Percentiles rank a stretch among this genome's conserved stretches.
These are phyloP conservation scores for Patella ulyssiponensis DNA, from an alignment of 2,888 invertebrate species.

Conservation along the genomic window DNA sequence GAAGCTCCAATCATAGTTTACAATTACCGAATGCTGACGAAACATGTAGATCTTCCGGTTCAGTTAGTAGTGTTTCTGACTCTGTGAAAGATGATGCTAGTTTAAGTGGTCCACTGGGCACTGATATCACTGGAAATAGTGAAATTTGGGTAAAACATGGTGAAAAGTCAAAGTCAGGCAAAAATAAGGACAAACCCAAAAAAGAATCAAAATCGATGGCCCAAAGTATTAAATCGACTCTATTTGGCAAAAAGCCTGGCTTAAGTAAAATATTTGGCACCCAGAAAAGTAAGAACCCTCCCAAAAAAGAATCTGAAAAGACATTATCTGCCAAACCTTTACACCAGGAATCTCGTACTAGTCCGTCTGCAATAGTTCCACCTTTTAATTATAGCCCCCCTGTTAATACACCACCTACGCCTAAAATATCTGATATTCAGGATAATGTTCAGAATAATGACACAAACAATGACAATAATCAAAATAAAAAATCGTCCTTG, in stretches of 20 bases:
- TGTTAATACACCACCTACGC: constrained; percentile 23
- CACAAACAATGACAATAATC: constrained; percentile 8
- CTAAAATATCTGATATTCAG: not conserved
- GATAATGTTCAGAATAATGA: not conserved
- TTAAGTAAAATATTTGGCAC: constrained; percentile 24
- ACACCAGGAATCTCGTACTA: constrained; percentile 27
- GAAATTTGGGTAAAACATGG: constrained; percentile 36
- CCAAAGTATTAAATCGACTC: constrained; percentile 33
- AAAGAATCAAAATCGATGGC: constrained; percentile 25
- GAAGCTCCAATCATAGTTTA: constrained; percentile 43
- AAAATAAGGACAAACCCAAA: constrained; percentile 19
- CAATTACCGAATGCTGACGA: constrained; percentile 64
- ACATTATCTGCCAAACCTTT: constrained; percentile 32
- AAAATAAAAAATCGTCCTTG: constrained; percentile 7
- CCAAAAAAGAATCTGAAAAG: constrained; percentile 32
- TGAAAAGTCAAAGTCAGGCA: constrained; percentile 13
- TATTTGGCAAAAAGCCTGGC: constrained; percentile 26
- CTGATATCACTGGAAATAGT: constrained; percentile 31
- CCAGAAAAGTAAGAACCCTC: constrained; percentile 27
- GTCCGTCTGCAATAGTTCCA: constrained; percentile 72
- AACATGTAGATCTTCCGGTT: constrained; percentile 50
- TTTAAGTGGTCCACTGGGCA: constrained; percentile 31
- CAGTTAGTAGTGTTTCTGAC: constrained; percentile 26
- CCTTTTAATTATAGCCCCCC: constrained; percentile 75
- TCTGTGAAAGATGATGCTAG: constrained; percentile 14